These are phyloP conservation scores for Drusus annulatus DNA, from an alignment of 1,140 invertebrate genomes.

Conservation along the genomic window DNA sequence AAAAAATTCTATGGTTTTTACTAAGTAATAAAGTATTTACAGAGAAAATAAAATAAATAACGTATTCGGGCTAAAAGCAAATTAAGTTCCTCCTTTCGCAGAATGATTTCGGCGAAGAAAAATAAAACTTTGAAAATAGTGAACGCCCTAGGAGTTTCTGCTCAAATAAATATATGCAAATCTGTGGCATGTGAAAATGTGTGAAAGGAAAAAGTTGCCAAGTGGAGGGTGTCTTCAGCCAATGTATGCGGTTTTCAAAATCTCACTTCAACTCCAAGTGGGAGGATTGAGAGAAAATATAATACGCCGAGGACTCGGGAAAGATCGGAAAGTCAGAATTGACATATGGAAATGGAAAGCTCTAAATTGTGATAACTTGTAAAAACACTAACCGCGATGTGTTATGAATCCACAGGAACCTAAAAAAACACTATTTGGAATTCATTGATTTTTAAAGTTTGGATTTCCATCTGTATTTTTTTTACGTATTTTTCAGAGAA, in stretches of 20 bases:
- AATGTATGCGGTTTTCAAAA: slow-evolving; percentile 27
- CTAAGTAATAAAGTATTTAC: too few species aligned
- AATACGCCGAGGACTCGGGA: not conserved
- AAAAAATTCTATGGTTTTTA: too few species aligned
- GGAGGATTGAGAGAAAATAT: not conserved
- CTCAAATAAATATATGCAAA: slow-evolving; percentile 37
- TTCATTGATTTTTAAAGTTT: too few species aligned
- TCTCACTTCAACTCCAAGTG: slow-evolving; percentile 34
- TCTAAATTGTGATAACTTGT: not conserved
- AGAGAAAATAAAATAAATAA: not conserved
- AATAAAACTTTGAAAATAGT: slow-evolving; percentile 37
- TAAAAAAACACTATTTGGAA: too few species aligned
- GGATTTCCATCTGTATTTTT: too few species aligned
- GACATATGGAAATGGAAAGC: not conserved
- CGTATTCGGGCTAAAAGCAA: slow-evolving; percentile 12
- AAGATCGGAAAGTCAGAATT: slow-evolving; percentile 14
- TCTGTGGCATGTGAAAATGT: slow-evolving; percentile 38
- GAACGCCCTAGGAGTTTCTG: slow-evolving; percentile 29
- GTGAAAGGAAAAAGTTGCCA: slow-evolving; percentile 34
- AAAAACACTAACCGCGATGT: too few species aligned
- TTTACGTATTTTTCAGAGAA: too few species aligned
- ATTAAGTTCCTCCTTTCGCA: slow-evolving; percentile 21
- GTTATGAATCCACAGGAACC: too few species aligned
- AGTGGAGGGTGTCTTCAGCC: slow-evolving; percentile 12
- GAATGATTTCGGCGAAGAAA: slow-evolving; percentile 24